A percentile compares a stretch with the other conserved stretches of the same genome.
Evolutionary conservation across 2,888 invertebrate genomes (phyloP).

Genomic region (Andricus quercusramuli): DNA sequence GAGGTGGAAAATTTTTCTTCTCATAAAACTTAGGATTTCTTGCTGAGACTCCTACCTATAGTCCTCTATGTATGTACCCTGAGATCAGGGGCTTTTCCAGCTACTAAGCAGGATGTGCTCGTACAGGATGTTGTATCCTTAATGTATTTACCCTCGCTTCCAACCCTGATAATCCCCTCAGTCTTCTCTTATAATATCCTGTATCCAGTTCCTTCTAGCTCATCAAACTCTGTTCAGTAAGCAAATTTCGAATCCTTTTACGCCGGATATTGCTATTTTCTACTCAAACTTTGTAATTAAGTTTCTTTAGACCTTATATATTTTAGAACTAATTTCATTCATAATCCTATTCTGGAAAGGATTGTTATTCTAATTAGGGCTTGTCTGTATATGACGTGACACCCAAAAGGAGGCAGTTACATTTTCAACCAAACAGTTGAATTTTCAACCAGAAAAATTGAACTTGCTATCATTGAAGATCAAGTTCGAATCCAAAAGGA

Average conservation of each 20-base stretch:
- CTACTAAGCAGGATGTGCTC: slow-evolving; percentile 52
- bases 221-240: slow-evolving; percentile 16
- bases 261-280: neutral
- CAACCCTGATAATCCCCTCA: slow-evolving; percentile 67
- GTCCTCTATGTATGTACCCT: slow-evolving; percentile 39
- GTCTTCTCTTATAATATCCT: slow-evolving; percentile 52
- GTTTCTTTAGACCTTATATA: neutral
- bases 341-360: neutral
- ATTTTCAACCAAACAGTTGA: too few relatives aligned
- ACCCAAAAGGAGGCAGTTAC: too few relatives aligned
- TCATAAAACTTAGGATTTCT: slow-evolving; percentile 48
- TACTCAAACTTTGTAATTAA: neutral
- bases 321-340: neutral
- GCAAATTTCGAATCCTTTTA: slow-evolving; percentile 11
- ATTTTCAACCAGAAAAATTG: too few relatives aligned
- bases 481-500: too few relatives aligned
- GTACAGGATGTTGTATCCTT: slow-evolving; percentile 71
- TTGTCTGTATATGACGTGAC: too few relatives aligned
- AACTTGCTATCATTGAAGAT: too few relatives aligned
- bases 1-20: slow-evolving; percentile 51
- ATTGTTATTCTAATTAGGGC: too few relatives aligned
- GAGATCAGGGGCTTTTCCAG: slow-evolving; percentile 45
- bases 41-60: slow-evolving; percentile 42
- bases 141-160: slow-evolving; percentile 76
- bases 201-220: slow-evolving; percentile 45